Base-by-base conservation (phyloP, 30 jellyfish, hydroid and myxozoan species). In the Chrysaora quinquecirrha region DNA sequence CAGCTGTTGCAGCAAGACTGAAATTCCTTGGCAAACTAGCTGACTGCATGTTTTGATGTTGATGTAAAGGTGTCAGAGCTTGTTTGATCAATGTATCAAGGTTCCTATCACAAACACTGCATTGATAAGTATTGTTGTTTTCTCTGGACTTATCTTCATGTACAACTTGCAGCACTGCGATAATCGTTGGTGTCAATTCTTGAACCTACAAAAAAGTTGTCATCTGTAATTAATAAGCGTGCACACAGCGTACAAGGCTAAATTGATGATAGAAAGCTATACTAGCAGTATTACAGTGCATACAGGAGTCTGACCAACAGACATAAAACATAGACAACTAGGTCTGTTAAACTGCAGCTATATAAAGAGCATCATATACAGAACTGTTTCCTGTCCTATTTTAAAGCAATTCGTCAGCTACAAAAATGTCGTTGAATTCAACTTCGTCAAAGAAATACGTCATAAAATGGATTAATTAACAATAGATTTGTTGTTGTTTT, bases 11-110 rank as follows among this genome's bases (percentile, higher is more conserved):
- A 16, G 82, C 19, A 0, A 43, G 79, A n/a, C 85, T 66, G 58
- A 82, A 82, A 82, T 82, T 82, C 25, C 92, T 71, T 3, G 92
- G 92, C 70, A 82, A 71, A 75, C 92, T 82, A 52, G 87, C 77
- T 31, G 95, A 46, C 69, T 84, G 95, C 95, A 84, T 84, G 14
- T 73, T 76, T 72, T 73, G 75, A 1, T 47, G 83, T 3, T 48
- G 32, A 23, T 80, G 34, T 32, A 87, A 21, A 9, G 96, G 96
- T 62, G 89, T 84, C 34, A 87, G 24, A 3, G 96, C 96, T 54
- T 76, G 85, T n/a, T 27, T 27, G 0, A 87, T 73, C 43, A 87
- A 21, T 28, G 88, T 54, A 48, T 87, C 96, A 25, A 87, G 84
- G 84, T 50, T 67, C 29, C 65, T 77, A 12, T 75, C 78, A 52